Conservation (phyloP, 2,888 invertebrate genomes). For the Sialis fuliginosa region DNA sequence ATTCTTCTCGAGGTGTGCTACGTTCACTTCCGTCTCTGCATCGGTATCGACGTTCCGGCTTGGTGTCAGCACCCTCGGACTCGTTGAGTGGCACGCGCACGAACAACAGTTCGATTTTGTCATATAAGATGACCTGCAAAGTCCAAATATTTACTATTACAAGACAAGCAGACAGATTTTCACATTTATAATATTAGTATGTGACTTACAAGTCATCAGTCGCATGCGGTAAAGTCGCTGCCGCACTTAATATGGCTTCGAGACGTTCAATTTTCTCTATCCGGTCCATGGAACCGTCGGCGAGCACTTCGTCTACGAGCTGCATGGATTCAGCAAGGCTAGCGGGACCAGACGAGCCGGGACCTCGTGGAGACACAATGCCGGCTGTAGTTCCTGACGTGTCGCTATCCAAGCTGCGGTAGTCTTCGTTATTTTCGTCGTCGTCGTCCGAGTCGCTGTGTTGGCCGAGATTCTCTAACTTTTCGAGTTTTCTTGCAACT, state of each 20-base stretch:
- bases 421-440: slow-evolving; percentile 56
- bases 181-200: too few species aligned
- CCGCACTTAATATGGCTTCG: slow-evolving; percentile 69
- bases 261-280: slow-evolving; percentile 73
- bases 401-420: slow-evolving; percentile 64
- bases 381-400: slow-evolving; percentile 52
- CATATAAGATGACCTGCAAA: not conserved
- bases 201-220: too few species aligned
- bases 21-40: slow-evolving; percentile 17
- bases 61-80: slow-evolving; percentile 17
- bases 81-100: slow-evolving; percentile 1
- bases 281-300: slow-evolving; percentile 66
- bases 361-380: slow-evolving; percentile 45
- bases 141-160: not conserved
- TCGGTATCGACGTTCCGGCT: slow-evolving; percentile 18
- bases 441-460: slow-evolving; percentile 58
- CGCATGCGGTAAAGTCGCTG: slow-evolving; percentile 50
- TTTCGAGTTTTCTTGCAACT: slow-evolving; percentile 81
- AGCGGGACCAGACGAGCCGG: slow-evolving; percentile 49
- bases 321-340: slow-evolving; percentile 81
- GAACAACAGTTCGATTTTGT: slow-evolving; percentile 1
- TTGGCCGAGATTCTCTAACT: slow-evolving; percentile 64
- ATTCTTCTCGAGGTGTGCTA: slow-evolving; percentile 9
- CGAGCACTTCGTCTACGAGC: slow-evolving; percentile 68
- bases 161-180: not conserved